Evolutionary conservation across 2,113 vertebrate species (phyloP), one percentile per base, ranked within the genome.

Genomic region (Heteronetta atricapilla): DNA sequence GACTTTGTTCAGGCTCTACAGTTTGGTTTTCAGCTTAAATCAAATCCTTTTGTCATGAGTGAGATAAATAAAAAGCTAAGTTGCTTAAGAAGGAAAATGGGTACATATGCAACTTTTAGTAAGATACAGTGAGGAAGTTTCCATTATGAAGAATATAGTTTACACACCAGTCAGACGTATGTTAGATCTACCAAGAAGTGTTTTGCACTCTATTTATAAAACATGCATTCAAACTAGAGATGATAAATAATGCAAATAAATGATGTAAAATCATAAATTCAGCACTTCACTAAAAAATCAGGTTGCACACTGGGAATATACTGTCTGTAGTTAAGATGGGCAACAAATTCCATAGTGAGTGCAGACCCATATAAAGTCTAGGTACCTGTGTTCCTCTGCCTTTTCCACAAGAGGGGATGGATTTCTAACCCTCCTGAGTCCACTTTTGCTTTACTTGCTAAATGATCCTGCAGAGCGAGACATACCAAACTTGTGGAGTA

Each of bases 401-500:
- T 87, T 56, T 93, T 91, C 33, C 48, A 79, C 25, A 82, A 75
- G 34, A 82, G 18, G 17, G 69, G 40, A 93, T 56, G 33, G 25
- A 82, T 89, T 95, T 91, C 46, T 95, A 70, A 82, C 26, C 66
- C 69, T 87, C 66, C 38, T 0, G 5, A 87, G 60, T 18, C 42
- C 42, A 72, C 26, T 89, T 75, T 17, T 85, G 58, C 53, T 89
- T 87, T 87, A 63, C 62, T 82, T 82, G 58, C 70, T 89, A 96
- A 91, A 82, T 78, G 74, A 94, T 85, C 91, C 88, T 76, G 82
- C 78, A 87, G 87, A 96, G 77, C 0, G 4, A 89, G 62, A 78
- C 74, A 92, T 89, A 91, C 69, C 66, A 91, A 89, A 95, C 62
- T 52, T 0, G 0, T 56, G 87, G 59, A 93, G 59, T 69, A 80